A percentile compares a stretch with the other conserved stretches of the same genome.
Conservation (phyloP, 2,797 vertebrate genomes). For the Adelosebastes latens region DNA sequence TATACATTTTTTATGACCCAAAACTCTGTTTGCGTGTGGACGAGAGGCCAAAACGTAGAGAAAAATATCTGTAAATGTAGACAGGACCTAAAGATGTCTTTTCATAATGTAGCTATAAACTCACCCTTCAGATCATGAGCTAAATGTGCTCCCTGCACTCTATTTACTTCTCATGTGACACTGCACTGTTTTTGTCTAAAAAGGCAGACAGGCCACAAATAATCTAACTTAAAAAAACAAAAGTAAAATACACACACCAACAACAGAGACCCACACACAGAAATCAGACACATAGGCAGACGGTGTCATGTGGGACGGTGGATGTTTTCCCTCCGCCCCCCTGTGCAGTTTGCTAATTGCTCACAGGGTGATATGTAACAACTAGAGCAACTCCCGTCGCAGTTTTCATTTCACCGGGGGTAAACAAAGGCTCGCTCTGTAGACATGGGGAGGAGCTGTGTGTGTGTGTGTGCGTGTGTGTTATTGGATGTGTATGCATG, state of each 20-base stretch:
- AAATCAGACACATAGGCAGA: constrained; percentile 33
- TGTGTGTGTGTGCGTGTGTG: constrained; percentile 18
- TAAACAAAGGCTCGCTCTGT: constrained; percentile 70
- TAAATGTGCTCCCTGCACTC: background rate
- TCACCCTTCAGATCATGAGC: background rate
- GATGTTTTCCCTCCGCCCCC: constrained; percentile 63
- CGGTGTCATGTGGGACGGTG: constrained; percentile 49
- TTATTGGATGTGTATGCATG: constrained; percentile 14
- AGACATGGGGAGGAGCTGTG: constrained; percentile 47
- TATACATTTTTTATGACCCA: too few species aligned
- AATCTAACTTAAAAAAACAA: background rate
- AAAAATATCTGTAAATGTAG: too few species aligned
- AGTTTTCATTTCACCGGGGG: constrained; percentile 68
- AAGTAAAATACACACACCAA: background rate
- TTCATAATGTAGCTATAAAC: background rate
- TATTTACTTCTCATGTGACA: background rate
- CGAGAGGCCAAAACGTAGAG: too few species aligned
- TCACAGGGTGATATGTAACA: constrained; percentile 73
- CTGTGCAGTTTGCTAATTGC: constrained; percentile 77
- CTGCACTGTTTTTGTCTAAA: background rate
- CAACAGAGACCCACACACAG: background rate
- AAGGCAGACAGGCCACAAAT: background rate
- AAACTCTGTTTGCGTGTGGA: too few species aligned
- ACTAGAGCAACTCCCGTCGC: constrained; percentile 59
- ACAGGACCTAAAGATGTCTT: background rate